Evolutionary conservation across 2,113 vertebrate species (phyloP), one percentile per base, ranked within the genome.

Genomic region (Halcyon malimbica): DNA sequence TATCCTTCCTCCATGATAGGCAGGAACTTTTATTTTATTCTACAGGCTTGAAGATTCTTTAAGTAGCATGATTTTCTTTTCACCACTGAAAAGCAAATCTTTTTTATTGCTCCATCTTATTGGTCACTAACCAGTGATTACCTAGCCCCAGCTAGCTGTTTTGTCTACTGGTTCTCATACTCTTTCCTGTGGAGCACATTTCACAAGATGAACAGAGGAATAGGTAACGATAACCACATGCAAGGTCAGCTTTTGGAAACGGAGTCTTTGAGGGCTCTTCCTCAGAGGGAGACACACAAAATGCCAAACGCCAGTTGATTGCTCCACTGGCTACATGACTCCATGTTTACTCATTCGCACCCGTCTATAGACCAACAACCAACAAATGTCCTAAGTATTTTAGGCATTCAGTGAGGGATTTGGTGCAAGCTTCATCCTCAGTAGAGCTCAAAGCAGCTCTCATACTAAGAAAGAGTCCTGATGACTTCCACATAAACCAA

Each of bases 271-370:
- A 84, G 48, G 35, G 7, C 41, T 92, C 56, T 60, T 78, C 28
- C 60, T 94, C 35, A 89, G 39, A 87, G 12, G 26, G 56, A 94
- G 71, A 89, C 80, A 80, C 11, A 4, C 64, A 67, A 90, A 96
- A 68, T 65, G 29, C 33, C 88, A 81, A 90, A 62, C 56, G 56
- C 23, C 68, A 37, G 50, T 67, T 11, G 7, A 67, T 87, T 94
- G 64, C 94, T 94, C 80, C 80, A 94, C 77, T 83, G 51, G 26
- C 80, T 94, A 44, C 53, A 28, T 91, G 73, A 95, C 89, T 87
- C 64, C 51, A 17, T 31, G 81, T 90, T 95, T 97, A 95, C 83
- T 97, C 93, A 93, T 93, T 93, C 87, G 75, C 39, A 35, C 53
- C 77, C 0, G 0, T 92, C 48, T 93, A 41, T 21, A 87, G 83